Evolutionary conservation across 2,797 vertebrate species (phyloP), one percentile per base, ranked within the genome.

Genomic region (Bradypodion ventrale): DNA sequence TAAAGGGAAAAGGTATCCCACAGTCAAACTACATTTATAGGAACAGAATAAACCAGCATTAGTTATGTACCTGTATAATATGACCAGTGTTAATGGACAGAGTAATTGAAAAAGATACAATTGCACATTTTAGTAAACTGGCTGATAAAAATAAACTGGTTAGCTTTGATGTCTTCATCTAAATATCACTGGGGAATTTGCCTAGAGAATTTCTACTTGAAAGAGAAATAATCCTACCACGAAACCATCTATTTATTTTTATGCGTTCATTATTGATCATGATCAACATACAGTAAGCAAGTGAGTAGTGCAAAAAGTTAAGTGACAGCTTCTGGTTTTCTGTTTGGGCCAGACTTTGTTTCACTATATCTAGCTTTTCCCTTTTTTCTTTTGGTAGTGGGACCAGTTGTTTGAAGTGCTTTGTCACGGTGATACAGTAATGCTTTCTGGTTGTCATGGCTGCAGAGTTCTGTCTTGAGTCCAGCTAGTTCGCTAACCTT

Each of bases 371-470:
- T 80, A 27, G 83, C 86, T 87, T 52, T 46, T 49, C 46, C 49
- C 52, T 75, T n/a, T 23, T 75, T 75, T 56, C 56, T 49, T 79
- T 82, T 79, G 35, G 84, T 46, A 72, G 84, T 83, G 68, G 78
- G 78, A 89, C 89, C 84, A 77, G 81, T 84, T 23, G 3, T 72
- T 85, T 86, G 6, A 8, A 25, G 1, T 19, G 75, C 90, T 94
- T 94, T 94, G 90, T 93, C 91, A 91, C 93, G 93, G 91, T 90
- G 91, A 94, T 93, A 84, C 88, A 85, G 89, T 88, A 92, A 80
- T 90, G 91, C 91, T 89, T 92, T 35, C 0, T 79, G 42, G 94
- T 94, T 94, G 94, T 92, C 93, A 94, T 94, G 94, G 93, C 75
- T 91, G 91, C 90, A 10, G 89, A 88, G 87, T 93, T 91, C 90